Base-by-base conservation (phyloP, 2,797 vertebrate genomes). In the Rhincodon typus region DNA sequence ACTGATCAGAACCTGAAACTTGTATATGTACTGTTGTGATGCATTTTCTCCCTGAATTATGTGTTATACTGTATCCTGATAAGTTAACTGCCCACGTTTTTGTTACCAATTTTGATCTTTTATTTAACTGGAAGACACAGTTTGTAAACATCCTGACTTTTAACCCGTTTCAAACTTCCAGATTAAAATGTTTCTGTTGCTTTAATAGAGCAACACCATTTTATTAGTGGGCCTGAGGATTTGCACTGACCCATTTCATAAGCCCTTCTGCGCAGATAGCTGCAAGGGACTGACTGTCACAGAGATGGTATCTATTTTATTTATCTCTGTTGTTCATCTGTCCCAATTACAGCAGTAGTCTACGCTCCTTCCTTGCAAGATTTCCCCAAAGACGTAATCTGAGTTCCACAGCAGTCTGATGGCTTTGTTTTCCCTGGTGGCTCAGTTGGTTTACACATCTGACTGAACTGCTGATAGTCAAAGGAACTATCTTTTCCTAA, bases 351-450 rank as follows among this genome's bases (percentile, higher is more conserved):
- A 67, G 90, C n/a, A 42, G 90, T 42, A 93, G 90, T 67, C 62
- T 93, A 8, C 62, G 23, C 62, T 93, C 90, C 90, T 93, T 93
- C 90, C 90, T 67, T 69, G 62, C n/a, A 69, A 69, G 90, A 93
- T 93, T 93, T 93, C 90, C 90, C 90, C 38, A 67, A 67, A 67
- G 90, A 69, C 3, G 90, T 93, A 93, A 93, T 93, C 90, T 93
- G 90, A 93, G 90, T 93, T 69, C n/a, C 90, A 93, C 3, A 69
- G 66, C 62, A 93, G 90, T 93, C 82, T 84, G 42, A 84, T 46
- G 82, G 82, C 82, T 84, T 93, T 69, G 90, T 93, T 93, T 93
- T 93, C 90, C 90, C 90, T 69, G 90, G 90, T 69, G 90, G 66
- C n/a, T 38, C 62, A 93, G 90, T 93, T 93, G n/a, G 90, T 93